A percentile compares a stretch with the other conserved stretches of the same genome.
Evolutionary conservation across 2,888 invertebrate genomes (phyloP).

Genomic region (Cistogaster globosa): DNA sequence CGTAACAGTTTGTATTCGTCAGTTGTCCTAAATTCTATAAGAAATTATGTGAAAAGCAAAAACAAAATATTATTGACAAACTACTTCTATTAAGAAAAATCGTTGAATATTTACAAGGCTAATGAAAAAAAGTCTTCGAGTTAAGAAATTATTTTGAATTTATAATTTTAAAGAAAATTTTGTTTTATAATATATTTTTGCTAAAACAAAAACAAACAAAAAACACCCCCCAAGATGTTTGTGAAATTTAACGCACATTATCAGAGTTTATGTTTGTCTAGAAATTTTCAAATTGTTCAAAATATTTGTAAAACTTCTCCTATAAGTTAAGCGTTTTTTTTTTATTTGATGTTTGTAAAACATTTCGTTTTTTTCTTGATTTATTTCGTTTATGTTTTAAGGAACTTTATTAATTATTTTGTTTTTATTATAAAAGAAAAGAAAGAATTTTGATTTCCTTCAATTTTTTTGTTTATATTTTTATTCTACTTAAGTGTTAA

Average conservation of each 20-base stretch:
- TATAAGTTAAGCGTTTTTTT: conserved; percentile 16
- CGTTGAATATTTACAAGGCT: conserved; percentile 18
- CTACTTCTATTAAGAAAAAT: neutral
- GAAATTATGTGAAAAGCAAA: conserved; percentile 20
- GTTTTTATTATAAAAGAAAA: conserved; percentile 30
- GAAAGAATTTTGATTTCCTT: neutral
- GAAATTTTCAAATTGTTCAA: neutral
- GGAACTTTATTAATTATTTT: conserved; percentile 1
- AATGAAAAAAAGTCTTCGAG: conserved; percentile 2
- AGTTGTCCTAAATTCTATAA: conserved; percentile 30
- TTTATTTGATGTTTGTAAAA: conserved; percentile 22
- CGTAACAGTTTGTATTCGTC: conserved; percentile 26
- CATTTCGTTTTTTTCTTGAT: conserved; percentile 4
- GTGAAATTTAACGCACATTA: conserved; percentile 15
- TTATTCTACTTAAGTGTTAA: conserved; percentile 13
- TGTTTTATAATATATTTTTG: neutral
- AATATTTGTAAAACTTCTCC: neutral
- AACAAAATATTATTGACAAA: conserved; percentile 10
- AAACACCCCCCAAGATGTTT: neutral
- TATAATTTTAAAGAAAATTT: conserved; percentile 5
- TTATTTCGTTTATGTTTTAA: conserved; percentile 3
- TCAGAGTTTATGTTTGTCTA: conserved; percentile 8
- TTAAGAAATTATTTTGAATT: conserved; percentile 8
- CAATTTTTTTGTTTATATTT: conserved; percentile 41
- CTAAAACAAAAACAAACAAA: neutral